Conservation (phyloP, 1,140 invertebrate genomes). For the Coelopa frigida region DNA sequence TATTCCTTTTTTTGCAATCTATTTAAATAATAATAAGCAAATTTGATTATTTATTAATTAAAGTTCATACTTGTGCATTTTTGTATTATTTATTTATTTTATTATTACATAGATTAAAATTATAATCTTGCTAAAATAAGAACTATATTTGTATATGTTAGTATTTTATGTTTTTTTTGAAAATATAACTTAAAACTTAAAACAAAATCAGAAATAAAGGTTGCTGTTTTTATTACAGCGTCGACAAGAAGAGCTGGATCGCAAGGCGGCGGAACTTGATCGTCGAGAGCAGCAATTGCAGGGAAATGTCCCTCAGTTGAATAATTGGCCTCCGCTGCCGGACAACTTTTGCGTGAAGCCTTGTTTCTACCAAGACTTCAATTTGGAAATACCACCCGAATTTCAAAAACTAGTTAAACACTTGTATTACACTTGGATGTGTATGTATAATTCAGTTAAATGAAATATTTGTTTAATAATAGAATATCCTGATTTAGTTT, state of each 20-base stretch:
- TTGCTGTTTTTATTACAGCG: constrained; percentile 48
- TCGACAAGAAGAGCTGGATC: constrained; percentile 76
- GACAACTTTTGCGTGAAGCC: constrained; percentile 87
- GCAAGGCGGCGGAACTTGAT: constrained; percentile 78
- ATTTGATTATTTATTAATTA: too few relatives aligned
- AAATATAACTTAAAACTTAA: too few relatives aligned
- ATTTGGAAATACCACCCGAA: constrained; percentile 96
- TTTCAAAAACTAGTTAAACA: constrained; percentile 93
- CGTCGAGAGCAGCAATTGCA: constrained; percentile 81
- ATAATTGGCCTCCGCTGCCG: constrained; percentile 98
- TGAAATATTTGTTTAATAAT: constrained; percentile 9
- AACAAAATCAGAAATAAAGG: too few relatives aligned
- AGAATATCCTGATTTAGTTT: too few relatives aligned
- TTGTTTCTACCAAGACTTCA: constrained; percentile 99
- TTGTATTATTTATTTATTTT: too few relatives aligned
- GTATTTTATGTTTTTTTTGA: too few relatives aligned
- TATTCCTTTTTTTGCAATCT: too few relatives aligned
- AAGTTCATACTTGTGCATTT: too few relatives aligned
- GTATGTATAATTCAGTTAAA: constrained; percentile 57
- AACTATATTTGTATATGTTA: too few relatives aligned
- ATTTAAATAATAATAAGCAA: too few relatives aligned
- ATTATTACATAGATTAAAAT: too few relatives aligned
- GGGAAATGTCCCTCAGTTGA: constrained; percentile 64
- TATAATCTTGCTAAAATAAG: not conserved
- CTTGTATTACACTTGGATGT: constrained; percentile 95